Percentiles rank a stretch among this genome's conserved stretches.
phyloP scores from a whole-genome alignment of 2,797 vertebrate species.

The Dryobates pubescens region DNA sequence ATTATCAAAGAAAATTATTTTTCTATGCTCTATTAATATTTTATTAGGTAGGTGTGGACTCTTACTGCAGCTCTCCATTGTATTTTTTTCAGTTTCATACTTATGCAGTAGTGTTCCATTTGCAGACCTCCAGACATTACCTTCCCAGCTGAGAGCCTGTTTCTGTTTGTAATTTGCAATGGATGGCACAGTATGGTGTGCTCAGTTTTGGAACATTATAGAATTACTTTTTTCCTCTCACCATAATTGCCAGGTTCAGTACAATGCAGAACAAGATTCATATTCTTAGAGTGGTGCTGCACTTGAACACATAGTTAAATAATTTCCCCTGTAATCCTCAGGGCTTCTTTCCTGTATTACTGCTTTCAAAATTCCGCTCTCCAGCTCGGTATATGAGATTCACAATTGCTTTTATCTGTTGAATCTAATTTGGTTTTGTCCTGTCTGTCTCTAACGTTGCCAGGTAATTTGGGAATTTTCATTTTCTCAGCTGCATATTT shows the following conservation, averaged over 20 bases:
- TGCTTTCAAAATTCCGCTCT: slow-evolving; percentile 40
- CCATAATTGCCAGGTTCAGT: slow-evolving; percentile 32
- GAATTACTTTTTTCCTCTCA: slow-evolving; percentile 6
- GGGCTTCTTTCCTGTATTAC: background rate
- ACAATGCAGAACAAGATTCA: slow-evolving; percentile 5
- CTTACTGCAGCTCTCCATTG: background rate
- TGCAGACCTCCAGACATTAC: slow-evolving; percentile 11
- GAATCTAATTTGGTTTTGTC: slow-evolving; percentile 54
- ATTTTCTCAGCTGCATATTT: slow-evolving; percentile 46
- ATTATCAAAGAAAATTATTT: background rate
- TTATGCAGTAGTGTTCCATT: background rate
- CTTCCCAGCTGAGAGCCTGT: background rate
- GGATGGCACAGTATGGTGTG: slow-evolving; percentile 14
- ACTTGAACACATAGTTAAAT: slow-evolving; percentile 37
- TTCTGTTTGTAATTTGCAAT: slow-evolving; percentile 34
- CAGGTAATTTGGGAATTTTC: slow-evolving; percentile 43
- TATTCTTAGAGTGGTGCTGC: slow-evolving; percentile 15
- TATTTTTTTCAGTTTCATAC: background rate
- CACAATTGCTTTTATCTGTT: slow-evolving; percentile 26
- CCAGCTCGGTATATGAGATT: slow-evolving; percentile 1
- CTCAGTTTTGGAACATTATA: background rate
- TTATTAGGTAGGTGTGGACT: background rate
- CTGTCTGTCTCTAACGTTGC: slow-evolving; percentile 13
- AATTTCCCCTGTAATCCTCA: slow-evolving; percentile 26
- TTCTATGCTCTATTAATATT: background rate